Base-by-base conservation (phyloP, 2,113 vertebrate genomes). In the Herpetotheres cachinnans region DNA sequence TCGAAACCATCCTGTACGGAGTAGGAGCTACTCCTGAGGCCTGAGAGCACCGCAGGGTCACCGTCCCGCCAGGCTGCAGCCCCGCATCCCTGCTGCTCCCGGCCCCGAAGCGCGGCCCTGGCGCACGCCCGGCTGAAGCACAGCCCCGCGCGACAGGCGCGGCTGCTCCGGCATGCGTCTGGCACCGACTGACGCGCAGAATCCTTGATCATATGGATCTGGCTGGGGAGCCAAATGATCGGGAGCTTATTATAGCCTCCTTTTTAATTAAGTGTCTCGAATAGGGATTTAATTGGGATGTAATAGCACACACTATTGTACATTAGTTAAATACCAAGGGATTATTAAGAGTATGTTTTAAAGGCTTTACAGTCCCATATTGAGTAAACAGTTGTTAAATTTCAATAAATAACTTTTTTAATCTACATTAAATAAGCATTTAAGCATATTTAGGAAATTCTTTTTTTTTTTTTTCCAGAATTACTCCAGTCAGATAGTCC, bases 281-380 rank as follows among this genome's bases (percentile, higher is more conserved):
- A 98, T 97, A 98, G 96, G 97, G 96, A 95, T 97, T 98, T 98
- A 98, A 98, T 98, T 98, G 97, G 90, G 29, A 95, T 97, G 97
- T 98, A 98, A 98, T 96, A 97, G 98, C 93, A 94, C 93, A 95
- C 66, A 7, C 97, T 97, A 98, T 96, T 98, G 98, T 98, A 95
- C 94, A 65, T 84, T 71, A 97, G 96, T 93, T 96, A 98, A 98
- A 98, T 98, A 98, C 93, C 74, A 90, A 90, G 96, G 97, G 97
- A 97, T 98, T 98, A 98, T 98, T 98, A 97, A 92, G 97, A 97
- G 97, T 90, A 96, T 96, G 97, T 97, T 96, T 96, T 98, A 97
- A 97, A 98, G 93, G 95, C 95, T 97, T 97, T 97, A 95, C 98
- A 97, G 96, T 86, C 91, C 86, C 9, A 2, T 80, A 88, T 96